Evolutionary conservation across 2,797 vertebrate genomes (phyloP), one percentile per base, ranked within the genome.

Genomic region (Fundulus diaphanus): DNA sequence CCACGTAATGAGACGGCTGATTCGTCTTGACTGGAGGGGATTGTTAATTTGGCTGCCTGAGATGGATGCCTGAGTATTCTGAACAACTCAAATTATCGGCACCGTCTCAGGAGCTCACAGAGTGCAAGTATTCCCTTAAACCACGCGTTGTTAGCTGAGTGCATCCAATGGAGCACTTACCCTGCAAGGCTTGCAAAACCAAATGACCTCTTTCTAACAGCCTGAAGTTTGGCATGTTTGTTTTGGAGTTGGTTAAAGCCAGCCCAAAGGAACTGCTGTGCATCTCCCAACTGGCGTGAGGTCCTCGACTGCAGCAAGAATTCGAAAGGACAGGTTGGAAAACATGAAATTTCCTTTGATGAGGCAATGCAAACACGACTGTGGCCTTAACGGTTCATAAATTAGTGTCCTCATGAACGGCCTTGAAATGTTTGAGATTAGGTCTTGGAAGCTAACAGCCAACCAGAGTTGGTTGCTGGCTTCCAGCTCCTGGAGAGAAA

Each of bases 1-100:
- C 85, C 74, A 79, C 24, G 7, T 79, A 83, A 89, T 88, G 79
- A 83, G 78, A 82, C 11, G n/a, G 65, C 71, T 59, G 76, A 81
- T 82, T 82, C 48, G 20, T 82, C 79, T 76, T 70, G 52, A 81
- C 72, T 74, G 37, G 44, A 72, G 74, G 77, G 79, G 85, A 82
- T 79, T 57, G 72, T 82, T 79, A 49, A 81, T 87, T 78, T 81
- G 74, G 61, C 59, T 76, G 61, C 66, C 57, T 35, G 74, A 74
- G 73, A 75, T n/a, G 68, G n/a, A 72, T n/a, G n/a, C n/a, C n/a
- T n/a, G 65, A 80, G 33, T 33, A 40, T 5, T 4, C 56, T 56
- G 72, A 66, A 70, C 51, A 63, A 72, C 31, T 68, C 59, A 16
- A 68, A 44, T 78, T 68, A 72, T 40, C 87, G 82, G 88, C 81